Evolutionary conservation across 2,888 invertebrate species (phyloP).

Genomic region (Myopa testacea): DNA sequence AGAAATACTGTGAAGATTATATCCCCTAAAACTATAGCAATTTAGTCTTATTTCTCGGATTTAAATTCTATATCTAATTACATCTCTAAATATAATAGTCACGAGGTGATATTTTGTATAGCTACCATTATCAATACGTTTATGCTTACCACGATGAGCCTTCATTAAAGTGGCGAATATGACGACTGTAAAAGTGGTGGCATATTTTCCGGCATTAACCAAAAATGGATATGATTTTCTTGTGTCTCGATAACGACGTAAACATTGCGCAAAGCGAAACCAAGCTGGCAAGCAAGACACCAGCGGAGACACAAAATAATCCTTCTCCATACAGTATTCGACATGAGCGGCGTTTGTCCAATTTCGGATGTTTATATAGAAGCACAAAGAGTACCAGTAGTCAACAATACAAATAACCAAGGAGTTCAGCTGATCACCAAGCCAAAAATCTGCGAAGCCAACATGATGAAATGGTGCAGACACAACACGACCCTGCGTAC

Average conservation of each 20-base stretch:
- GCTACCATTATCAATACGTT: constrained; percentile 53
- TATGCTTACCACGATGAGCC: constrained; percentile 68
- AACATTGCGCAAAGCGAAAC: constrained; percentile 97
- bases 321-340: constrained; percentile 73
- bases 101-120: too few species aligned
- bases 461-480: constrained; percentile 92
- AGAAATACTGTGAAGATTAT: too few species aligned
- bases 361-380: constrained; percentile 81
- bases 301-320: constrained; percentile 81
- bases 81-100: too few species aligned
- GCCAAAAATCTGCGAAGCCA: constrained; percentile 96
- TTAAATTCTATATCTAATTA: too few species aligned
- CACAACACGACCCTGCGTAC: constrained; percentile 76
- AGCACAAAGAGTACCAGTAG: constrained; percentile 91
- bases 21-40: too few species aligned
- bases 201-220: constrained; percentile 97
- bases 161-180: constrained; percentile 79
- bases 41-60: too few species aligned
- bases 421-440: constrained; percentile 94
- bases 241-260: constrained; percentile 93
- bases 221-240: constrained; percentile 91
- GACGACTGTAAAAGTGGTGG: constrained; percentile 92
- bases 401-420: constrained; percentile 88
- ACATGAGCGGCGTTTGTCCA: constrained; percentile 67
- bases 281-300: constrained; percentile 94